Evolutionary conservation across 2,113 vertebrate genomes (phyloP).

Genomic region (Bubo scandiacus): DNA sequence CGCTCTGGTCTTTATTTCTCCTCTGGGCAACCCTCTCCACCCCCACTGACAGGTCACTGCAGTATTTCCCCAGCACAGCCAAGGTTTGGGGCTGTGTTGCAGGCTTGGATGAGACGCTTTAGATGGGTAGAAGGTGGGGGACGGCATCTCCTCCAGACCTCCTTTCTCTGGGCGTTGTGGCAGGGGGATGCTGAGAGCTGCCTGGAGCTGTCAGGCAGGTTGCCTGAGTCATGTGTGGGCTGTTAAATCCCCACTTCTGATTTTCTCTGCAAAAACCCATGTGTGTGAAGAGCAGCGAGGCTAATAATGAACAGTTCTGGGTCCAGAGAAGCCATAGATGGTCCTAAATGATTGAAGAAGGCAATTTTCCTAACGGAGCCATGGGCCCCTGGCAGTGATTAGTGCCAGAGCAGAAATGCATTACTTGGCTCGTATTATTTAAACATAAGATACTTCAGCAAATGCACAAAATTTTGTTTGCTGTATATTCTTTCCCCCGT

Average conservation of each 20-base stretch:
- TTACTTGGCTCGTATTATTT: constrained; percentile 25
- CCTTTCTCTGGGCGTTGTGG: rapidly evolving
- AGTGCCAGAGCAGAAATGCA: constrained; percentile 17
- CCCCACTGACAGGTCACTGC: background rate
- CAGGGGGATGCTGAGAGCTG: background rate
- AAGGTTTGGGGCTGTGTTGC: background rate
- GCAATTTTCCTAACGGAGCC: constrained; percentile 1
- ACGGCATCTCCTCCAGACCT: rapidly evolving
- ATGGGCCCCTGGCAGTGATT: background rate
- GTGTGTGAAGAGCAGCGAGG: rapidly evolving
- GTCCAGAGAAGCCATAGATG: background rate
- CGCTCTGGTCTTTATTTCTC: background rate
- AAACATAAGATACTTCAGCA: constrained; percentile 11
- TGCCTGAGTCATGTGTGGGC: rapidly evolving
- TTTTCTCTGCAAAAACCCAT: background rate
- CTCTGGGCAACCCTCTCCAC: background rate
- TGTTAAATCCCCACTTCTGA: background rate
- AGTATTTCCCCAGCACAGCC: rapidly evolving
- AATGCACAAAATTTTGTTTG: background rate
- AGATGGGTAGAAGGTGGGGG: background rate
- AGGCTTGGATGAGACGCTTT: background rate
- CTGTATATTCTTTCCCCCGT: background rate
- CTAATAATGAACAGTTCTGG: background rate
- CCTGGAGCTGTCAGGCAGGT: background rate
- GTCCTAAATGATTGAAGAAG: constrained; percentile 22